These are phyloP conservation scores for Lontra canadensis DNA, from an alignment of 2,113 vertebrate genomes.

Conservation along the genomic window DNA sequence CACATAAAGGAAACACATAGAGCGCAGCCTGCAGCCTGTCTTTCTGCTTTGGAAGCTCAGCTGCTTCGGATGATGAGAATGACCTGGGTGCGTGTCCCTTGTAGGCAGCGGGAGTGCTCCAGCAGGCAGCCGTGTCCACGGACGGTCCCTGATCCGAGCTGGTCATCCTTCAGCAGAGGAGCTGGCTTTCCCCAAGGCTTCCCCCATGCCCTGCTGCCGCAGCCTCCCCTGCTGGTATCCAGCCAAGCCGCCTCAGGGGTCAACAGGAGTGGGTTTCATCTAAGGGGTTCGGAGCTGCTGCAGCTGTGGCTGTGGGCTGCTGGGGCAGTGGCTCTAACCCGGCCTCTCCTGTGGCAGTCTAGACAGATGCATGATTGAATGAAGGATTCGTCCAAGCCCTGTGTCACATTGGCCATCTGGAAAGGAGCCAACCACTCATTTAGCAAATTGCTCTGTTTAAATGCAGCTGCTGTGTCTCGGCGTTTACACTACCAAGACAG, in stretches of 20 bases:
- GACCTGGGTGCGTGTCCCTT: background rate
- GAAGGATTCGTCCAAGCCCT: conserved; percentile 57
- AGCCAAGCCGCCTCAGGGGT: background rate
- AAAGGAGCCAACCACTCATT: conserved; percentile 68
- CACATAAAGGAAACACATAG: background rate
- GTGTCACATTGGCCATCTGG: conserved; percentile 63
- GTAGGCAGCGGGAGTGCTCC: no score
- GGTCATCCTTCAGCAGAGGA: background rate
- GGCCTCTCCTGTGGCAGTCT: conserved; percentile 56
- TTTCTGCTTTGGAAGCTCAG: background rate
- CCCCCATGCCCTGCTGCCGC: accelerated
- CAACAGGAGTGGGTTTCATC: background rate
- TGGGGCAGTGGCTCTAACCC: background rate
- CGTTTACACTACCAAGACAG: conserved; percentile 47
- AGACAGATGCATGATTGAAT: conserved; percentile 68
- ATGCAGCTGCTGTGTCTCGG: conserved; percentile 68
- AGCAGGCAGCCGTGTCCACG: background rate
- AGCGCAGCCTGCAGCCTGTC: background rate
- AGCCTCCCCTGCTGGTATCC: background rate
- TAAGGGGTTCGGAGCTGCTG: conserved; percentile 24
- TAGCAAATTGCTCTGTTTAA: conserved; percentile 76
- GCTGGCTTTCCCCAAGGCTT: background rate
- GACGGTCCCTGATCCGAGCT: background rate
- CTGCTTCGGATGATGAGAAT: background rate
- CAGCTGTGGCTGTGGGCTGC: background rate